Conservation (phyloP, 1,140 invertebrate species). For the Apis dorsata region DNA sequence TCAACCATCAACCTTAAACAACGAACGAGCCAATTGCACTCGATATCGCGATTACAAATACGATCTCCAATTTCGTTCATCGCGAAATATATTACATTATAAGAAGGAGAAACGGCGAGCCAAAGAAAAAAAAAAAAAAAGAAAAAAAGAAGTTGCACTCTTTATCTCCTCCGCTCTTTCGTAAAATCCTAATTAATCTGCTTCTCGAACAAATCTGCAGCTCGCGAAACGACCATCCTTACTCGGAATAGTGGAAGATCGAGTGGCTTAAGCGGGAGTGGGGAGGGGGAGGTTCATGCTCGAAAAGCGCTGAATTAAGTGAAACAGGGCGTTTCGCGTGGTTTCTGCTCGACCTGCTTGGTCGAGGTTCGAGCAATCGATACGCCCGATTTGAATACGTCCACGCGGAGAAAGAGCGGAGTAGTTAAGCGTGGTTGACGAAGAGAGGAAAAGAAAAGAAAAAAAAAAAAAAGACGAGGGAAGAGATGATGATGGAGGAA, state of each 20-base stretch:
- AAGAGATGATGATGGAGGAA: background rate
- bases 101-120: too few relatives aligned
- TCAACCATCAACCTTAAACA: too few relatives aligned
- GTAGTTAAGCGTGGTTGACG: background rate
- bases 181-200: constrained; percentile 28
- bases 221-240: background rate
- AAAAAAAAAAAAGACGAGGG: background rate
- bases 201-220: background rate
- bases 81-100: too few relatives aligned
- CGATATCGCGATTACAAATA: too few relatives aligned
- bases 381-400: background rate
- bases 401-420: too few relatives aligned
- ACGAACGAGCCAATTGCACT: too few relatives aligned
- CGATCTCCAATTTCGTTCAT: too few relatives aligned
- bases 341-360: background rate
- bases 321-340: constrained; percentile 10
- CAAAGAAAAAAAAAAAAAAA: too few relatives aligned
- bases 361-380: constrained; percentile 10
- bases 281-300: background rate
- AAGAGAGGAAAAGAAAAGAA: background rate
- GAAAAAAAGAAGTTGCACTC: background rate
- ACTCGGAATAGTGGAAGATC: background rate
- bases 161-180: too few relatives aligned
- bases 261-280: constrained; percentile 17
- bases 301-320: constrained; percentile 42